Evolutionary conservation across 2,888 invertebrate species (phyloP), one percentile per base, ranked within the genome.

Genomic region (Acheta domesticus): DNA sequence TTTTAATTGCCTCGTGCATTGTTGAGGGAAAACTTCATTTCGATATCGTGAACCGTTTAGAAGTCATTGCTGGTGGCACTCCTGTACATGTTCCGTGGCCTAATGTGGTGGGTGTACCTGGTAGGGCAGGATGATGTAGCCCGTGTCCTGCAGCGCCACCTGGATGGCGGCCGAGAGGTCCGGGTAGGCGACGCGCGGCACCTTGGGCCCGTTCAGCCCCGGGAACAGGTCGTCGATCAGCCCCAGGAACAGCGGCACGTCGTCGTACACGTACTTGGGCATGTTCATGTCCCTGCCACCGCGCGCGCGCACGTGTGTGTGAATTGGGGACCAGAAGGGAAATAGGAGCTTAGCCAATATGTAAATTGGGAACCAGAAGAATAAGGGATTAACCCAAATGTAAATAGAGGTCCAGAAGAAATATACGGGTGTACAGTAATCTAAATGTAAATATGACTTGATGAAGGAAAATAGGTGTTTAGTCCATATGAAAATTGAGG

Each of bases 261-360:
- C 97, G 85, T 97, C 96, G 85, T 92, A 95, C 36, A 97, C 93
- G 86, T 97, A 96, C 87, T 97, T 97, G 0, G 97, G 96, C 83
- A 95, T 90, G 87, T 97, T 97, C 95, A 96, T 96, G 85, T 97
- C 97, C 83, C 95, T 89, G 84, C 74, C 81, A 80, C 77, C 76
- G 62, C 62, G n/a, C 62, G 8, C 62, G 8, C 2, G 62, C 0
- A n/a, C 11, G 62, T 14, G 8, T 12, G 19, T 77, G 20, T 12
- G 12, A 11, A 48, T 36, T 36, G 5, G 48, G 20, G 16, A 77
- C 36, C 20, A 36, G 1, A 8, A 19, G 14, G 62, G 12, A 62
- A 62, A 62, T 36, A 36, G 36, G 1, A 11, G 8, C 0, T 36
- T 8, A 8, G 8, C 4, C 36, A 5, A 36, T 36, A 8, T 36